phyloP scores from a whole-genome alignment of 2,888 invertebrate genomes.

The Plusia festucae region DNA sequence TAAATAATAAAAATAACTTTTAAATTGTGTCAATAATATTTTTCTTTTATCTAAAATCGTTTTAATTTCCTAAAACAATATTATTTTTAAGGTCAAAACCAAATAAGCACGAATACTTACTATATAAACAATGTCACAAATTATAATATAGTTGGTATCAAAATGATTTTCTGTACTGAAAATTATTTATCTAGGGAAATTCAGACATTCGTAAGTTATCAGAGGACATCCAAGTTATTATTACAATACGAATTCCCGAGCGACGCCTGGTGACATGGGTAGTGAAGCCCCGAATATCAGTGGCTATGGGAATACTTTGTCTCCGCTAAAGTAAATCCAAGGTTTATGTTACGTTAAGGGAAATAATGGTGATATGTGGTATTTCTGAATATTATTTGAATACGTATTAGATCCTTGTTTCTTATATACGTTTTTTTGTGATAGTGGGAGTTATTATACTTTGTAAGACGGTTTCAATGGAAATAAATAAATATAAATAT shows the following conservation, averaged over 20 bases:
- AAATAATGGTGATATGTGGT: slow-evolving; percentile 26
- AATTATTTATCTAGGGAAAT: slow-evolving; percentile 24
- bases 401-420: slow-evolving; percentile 6
- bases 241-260: slow-evolving; percentile 53
- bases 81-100: too few species aligned
- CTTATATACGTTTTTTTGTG: not conserved
- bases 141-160: slow-evolving; percentile 16
- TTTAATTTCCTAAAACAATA: too few species aligned
- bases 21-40: too few species aligned
- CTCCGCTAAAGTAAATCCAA: slow-evolving; percentile 42
- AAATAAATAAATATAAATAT: too few species aligned
- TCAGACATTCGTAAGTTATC: slow-evolving; percentile 36
- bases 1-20: too few species aligned
- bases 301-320: slow-evolving; percentile 55
- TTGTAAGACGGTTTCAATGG: too few species aligned
- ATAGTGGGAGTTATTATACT: too few species aligned
- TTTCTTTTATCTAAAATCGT: too few species aligned
- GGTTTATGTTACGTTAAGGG: slow-evolving; percentile 41
- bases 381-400: slow-evolving; percentile 25
- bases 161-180: slow-evolving; percentile 26
- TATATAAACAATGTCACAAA: slow-evolving; percentile 21
- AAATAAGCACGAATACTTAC: too few species aligned
- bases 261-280: slow-evolving; percentile 52
- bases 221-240: slow-evolving; percentile 46
- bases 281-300: slow-evolving; percentile 53